Evolutionary conservation across 2,888 invertebrate species (phyloP), one percentile per base, ranked within the genome.

Genomic region (Sphinx pinastri): DNA sequence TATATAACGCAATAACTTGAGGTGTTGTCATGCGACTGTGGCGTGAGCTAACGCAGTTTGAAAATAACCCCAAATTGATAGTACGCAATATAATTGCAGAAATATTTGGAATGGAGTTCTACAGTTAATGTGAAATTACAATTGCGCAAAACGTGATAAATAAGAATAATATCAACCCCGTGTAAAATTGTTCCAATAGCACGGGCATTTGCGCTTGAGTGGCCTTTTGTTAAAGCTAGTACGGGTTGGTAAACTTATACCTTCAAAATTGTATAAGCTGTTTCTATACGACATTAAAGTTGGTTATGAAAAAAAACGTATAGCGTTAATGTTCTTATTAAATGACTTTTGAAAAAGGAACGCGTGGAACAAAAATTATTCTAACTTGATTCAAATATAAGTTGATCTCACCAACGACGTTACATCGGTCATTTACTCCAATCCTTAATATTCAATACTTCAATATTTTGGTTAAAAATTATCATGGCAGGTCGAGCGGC

Each of bases 391-490:
- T 38, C 8, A 38, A 38, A 38, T 38, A 5, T 38, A 38, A 38
- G 38, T 38, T 38, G 38, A 38, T 38, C 5, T 38, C 5, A 38
- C 1, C 38, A 38, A 38, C 38, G 38, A 38, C 38, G 38, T 38
- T 7, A 8, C 38, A 38, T 38, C 38, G 5, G 5, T 38, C 38
- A 38, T 38, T 38, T 38, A 38, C 38, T 38, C 8, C 25, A 25
- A 25, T 25, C 25, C 38, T 38, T 38, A 63, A 63, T 49, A 13
- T 63, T 63, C 63, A 49, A 63, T 63, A 63, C 63, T 49, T 49
- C 63, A 63, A 63, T 63, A 63, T 63, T 63, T 63, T 63, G 47
- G 63, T 63, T 63, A 63, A 63, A 63, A 63, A 63, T 63, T 47
- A 67, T 67, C 31, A 67, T n/a, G 49, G 19, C 47, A 47, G 63